phyloP scores from a whole-genome alignment of 2,113 vertebrate genomes.

The Carassius gibelio region DNA sequence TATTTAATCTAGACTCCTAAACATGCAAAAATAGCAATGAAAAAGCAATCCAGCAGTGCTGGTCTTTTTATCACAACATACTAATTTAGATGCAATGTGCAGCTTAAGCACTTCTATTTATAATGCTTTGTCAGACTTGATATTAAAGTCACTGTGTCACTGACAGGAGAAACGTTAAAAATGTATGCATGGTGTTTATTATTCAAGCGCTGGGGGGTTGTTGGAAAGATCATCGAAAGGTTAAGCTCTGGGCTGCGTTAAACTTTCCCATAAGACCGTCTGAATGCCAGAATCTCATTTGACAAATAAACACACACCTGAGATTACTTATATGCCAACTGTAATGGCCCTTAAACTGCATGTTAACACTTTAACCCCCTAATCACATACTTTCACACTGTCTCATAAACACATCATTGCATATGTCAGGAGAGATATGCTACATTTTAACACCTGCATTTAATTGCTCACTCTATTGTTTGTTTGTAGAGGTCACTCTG shows the following conservation, averaged over 20 bases:
- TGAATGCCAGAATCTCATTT: background rate
- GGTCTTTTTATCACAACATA: background rate
- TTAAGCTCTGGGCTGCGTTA: background rate
- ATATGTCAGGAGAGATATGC: background rate
- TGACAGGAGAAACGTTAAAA: background rate
- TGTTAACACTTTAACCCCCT: slow-evolving; percentile 3
- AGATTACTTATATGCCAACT: background rate
- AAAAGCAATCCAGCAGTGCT: background rate
- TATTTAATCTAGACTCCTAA: background rate
- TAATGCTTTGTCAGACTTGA: background rate
- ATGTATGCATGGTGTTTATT: slow-evolving; percentile 20
- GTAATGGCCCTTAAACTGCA: background rate
- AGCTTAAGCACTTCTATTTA: background rate
- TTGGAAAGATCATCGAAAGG: background rate
- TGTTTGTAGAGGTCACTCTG: slow-evolving; percentile 64
- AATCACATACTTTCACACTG: background rate
- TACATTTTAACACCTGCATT: background rate
- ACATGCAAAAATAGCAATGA: background rate
- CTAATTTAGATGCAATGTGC: background rate
- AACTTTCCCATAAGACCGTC: background rate
- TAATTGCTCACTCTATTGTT: background rate
- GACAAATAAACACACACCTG: background rate
- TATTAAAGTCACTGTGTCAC: background rate
- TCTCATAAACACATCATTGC: background rate
- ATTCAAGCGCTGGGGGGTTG: background rate